Evolutionary conservation across 2,888 invertebrate species (phyloP), one percentile per base, ranked within the genome.

Genomic region (Drosophila paucipuncta): DNA sequence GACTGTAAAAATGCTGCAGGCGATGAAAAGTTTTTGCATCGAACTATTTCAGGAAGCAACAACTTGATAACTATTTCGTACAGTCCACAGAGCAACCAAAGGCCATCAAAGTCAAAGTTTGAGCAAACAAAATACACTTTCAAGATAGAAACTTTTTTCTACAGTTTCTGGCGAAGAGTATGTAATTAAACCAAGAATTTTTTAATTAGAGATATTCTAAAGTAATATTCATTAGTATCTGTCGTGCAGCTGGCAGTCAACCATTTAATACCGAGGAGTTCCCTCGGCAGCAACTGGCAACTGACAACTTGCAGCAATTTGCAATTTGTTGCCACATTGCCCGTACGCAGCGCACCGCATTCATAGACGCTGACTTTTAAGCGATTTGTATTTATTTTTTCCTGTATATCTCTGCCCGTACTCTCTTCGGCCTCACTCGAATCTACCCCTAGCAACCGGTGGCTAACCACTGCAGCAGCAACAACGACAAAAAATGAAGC

Each of bases 371-470:
- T 31, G 11, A 43, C 66, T 67, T 63, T 67, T 75, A 41, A 75
- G 59, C 70, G 69, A 75, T 76, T 75, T 70, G 54, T 66, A 70
- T 71, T 58, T 67, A 68, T 69, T 62, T 70, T 65, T 49, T 55
- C 62, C 41, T 18, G 18, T 65, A 64, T 69, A 55, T 70, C 55
- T 67, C 49, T 68, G 63, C 68, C 33, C 33, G 22, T 22, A 22
- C 22, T 33, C 53, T 67, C 61, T 61, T 41, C 62, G 54, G 68
- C 67, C 69, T 77, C 76, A 70, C 68, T 77, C 72, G 72, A 76
- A 71, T 76, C 64, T 75, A 79, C 89, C 84, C 89, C 78, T 89
- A 89, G 85, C 85, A 85, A 85, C 85, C 66, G 67, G 68, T 77
- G 73, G 67, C 31, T 47, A 70, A 67, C 80, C 67, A 70, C 22